Conservation (phyloP, 2,888 invertebrate genomes). For the Drosophila heteroneura region DNA sequence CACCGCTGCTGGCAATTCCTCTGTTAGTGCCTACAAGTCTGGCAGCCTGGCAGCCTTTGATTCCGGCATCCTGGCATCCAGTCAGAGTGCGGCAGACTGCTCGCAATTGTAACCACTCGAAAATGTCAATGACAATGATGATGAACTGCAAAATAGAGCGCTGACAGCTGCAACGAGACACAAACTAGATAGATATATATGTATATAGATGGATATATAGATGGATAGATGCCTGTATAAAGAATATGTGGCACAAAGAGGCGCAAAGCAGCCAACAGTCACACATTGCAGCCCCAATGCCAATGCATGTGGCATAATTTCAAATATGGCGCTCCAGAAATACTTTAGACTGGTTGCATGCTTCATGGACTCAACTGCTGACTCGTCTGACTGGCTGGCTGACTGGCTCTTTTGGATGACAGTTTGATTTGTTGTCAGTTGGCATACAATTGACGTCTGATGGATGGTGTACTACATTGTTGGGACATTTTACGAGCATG, state of each 20-base stretch:
- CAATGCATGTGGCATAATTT: slow-evolving; percentile 74
- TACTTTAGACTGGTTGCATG: slow-evolving; percentile 75
- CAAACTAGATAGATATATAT: slow-evolving; percentile 58
- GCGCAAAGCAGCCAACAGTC: slow-evolving; percentile 5
- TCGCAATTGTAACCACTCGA: slow-evolving; percentile 79
- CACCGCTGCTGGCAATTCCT: slow-evolving; percentile 7
- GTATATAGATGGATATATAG: slow-evolving; percentile 49
- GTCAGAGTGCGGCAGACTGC: slow-evolving; percentile 32
- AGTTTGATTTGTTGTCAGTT: slow-evolving; percentile 81
- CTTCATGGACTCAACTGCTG: slow-evolving; percentile 53
- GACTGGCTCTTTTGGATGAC: slow-evolving; percentile 62
- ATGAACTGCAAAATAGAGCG: slow-evolving; percentile 81
- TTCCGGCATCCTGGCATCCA: neutral
- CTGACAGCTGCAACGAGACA: slow-evolving; percentile 80
- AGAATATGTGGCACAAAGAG: slow-evolving; percentile 6
- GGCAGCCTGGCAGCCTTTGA: slow-evolving; percentile 12
- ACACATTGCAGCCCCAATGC: slow-evolving; percentile 39
- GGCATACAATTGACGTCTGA: slow-evolving; percentile 79
- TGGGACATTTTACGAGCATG: slow-evolving; percentile 67
- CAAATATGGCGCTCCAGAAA: slow-evolving; percentile 77
- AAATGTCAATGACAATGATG: slow-evolving; percentile 80
- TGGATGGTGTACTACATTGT: slow-evolving; percentile 80
- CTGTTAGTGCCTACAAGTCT: slow-evolving; percentile 13
- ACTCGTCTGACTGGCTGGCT: slow-evolving; percentile 32
- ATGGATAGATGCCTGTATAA: slow-evolving; percentile 2